Evolutionary conservation across 2,113 vertebrate genomes (phyloP).

Genomic region (Otocyon megalotis): DNA sequence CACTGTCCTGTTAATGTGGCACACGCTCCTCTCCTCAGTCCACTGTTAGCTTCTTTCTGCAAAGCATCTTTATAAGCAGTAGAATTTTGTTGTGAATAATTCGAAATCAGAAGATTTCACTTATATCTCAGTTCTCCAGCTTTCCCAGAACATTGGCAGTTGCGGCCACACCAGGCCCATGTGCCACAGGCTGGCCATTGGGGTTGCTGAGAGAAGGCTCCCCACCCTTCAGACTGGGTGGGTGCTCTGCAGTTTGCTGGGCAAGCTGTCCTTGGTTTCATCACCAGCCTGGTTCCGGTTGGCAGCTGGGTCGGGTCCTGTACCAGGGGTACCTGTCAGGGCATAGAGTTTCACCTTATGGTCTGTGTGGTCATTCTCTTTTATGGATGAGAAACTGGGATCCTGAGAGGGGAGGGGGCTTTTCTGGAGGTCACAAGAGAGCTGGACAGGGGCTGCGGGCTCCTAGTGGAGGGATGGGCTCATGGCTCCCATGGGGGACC

Average conservation of each 20-base stretch:
- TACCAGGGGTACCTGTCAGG: not conserved
- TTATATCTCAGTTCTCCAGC: not conserved
- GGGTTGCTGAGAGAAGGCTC: not conserved
- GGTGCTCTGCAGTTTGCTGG: not conserved
- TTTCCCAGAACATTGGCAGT: not conserved
- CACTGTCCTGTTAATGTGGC: not conserved
- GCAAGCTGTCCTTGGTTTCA: accelerated
- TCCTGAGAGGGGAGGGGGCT: not conserved
- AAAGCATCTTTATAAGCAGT: not conserved
- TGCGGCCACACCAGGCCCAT: not conserved
- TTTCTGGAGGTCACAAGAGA: not conserved
- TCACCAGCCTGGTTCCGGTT: not conserved
- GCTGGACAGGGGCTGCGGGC: not conserved
- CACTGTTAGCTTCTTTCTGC: not conserved
- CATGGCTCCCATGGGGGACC: not conserved
- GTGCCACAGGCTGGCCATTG: no score
- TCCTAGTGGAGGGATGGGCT: not conserved
- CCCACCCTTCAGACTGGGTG: not conserved
- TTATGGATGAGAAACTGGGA: not conserved
- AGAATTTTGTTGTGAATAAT: not conserved
- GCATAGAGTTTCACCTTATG: not conserved
- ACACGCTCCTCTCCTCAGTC: not conserved
- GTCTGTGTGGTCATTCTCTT: not conserved
- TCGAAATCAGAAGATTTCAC: not conserved
- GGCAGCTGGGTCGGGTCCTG: not conserved